Evolutionary conservation across 2,113 vertebrate genomes (phyloP).

Genomic region (Myxocyprinus asiaticus): DNA sequence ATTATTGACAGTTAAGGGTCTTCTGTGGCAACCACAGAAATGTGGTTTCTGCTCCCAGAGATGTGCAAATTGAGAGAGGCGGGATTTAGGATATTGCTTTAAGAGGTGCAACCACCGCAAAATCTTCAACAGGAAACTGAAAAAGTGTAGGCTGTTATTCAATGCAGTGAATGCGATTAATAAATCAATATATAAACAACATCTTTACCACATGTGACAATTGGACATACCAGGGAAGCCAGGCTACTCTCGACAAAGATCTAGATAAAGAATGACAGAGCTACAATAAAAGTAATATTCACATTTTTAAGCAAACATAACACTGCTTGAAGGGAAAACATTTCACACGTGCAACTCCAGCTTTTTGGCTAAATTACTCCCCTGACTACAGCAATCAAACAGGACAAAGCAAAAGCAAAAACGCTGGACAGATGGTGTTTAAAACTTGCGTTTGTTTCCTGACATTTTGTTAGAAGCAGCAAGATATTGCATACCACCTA

Average conservation of each 20-base stretch:
- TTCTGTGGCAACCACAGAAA: constrained; percentile 33
- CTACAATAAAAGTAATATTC: too few species aligned
- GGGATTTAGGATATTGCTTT: constrained; percentile 46
- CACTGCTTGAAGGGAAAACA: too few species aligned
- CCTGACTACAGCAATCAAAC: constrained; percentile 18
- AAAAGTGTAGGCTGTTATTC: constrained; percentile 12
- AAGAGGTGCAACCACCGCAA: constrained; percentile 23
- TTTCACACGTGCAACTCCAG: too few species aligned
- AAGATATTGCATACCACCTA: constrained; percentile 41
- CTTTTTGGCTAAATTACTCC: background rate
- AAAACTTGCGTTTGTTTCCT: constrained; percentile 33
- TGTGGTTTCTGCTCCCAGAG: constrained; percentile 17
- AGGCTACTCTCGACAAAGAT: background rate
- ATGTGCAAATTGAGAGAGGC: constrained; percentile 31
- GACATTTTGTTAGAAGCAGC: constrained; percentile 28
- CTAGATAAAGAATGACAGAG: too few species aligned
- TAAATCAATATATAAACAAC: background rate
- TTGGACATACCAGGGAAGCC: background rate
- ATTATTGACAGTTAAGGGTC: constrained; percentile 42
- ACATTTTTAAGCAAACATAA: too few species aligned
- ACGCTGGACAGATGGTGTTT: constrained; percentile 47
- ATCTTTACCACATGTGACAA: background rate
- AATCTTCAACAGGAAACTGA: constrained; percentile 34
- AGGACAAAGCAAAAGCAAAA: constrained; percentile 4
- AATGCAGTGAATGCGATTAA: constrained; percentile 2